These are phyloP conservation scores for cattle (Bos taurus) DNA, from an alignment of 2,113 vertebrate species.

Conservation along the genomic window ARS-UCD2.0 NC_037330.1:79241501-79242000, in stretches of 20 bases:
- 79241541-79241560: neutral
- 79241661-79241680: neutral
- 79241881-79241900: neutral
- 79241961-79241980: conserved; percentile 31
- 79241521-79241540: neutral
- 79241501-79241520: too few relatives aligned
- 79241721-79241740: neutral
- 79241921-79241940: neutral
- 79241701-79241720: neutral
- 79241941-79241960: conserved; percentile 33
- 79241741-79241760: neutral
- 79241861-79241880: neutral
- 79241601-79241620: neutral
- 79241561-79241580: neutral
- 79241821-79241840: neutral
- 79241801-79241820: neutral
- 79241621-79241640: neutral
- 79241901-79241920: neutral
- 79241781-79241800: neutral
- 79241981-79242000: conserved; percentile 37
- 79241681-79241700: neutral
- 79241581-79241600: neutral
- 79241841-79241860: neutral
- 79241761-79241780: neutral
- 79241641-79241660: neutral